Conservation (phyloP, 2,113 vertebrate genomes). For the Gracilinanus agilis region DNA sequence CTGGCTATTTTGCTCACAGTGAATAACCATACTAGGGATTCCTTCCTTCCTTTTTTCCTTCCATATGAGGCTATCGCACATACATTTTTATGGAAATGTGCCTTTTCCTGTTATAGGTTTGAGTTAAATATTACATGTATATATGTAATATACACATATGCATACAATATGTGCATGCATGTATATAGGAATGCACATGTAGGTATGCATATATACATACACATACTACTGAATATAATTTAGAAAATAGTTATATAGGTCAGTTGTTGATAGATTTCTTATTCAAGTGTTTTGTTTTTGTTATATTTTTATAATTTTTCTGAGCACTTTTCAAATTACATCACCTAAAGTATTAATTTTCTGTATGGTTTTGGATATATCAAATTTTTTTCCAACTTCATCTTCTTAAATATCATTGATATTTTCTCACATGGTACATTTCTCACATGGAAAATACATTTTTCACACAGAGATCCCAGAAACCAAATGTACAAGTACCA, state of each 20-base stretch:
- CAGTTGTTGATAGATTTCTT: neutral
- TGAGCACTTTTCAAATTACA: neutral
- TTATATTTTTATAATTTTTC: too few relatives aligned
- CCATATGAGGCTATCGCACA: neutral
- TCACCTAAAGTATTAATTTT: neutral
- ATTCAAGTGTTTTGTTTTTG: neutral
- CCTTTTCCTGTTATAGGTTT: neutral
- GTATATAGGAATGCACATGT: neutral
- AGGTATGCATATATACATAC: neutral
- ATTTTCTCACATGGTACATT: neutral
- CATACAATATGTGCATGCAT: too few relatives aligned
- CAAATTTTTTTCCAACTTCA: neutral
- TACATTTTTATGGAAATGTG: neutral
- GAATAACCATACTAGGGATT: neutral
- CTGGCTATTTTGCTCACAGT: neutral
- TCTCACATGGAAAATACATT: neutral
- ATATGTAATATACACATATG: too few relatives aligned
- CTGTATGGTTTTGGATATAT: neutral
- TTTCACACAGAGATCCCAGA: neutral
- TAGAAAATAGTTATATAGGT: neutral
- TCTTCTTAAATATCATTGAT: neutral
- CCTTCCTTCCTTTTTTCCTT: neutral
- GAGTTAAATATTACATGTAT: neutral
- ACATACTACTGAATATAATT: neutral
- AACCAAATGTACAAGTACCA: neutral